Percentiles rank a stretch among this genome's conserved stretches.
Evolutionary conservation across 2,888 invertebrate genomes (phyloP).

Genomic region (Apotomis capreana): DNA sequence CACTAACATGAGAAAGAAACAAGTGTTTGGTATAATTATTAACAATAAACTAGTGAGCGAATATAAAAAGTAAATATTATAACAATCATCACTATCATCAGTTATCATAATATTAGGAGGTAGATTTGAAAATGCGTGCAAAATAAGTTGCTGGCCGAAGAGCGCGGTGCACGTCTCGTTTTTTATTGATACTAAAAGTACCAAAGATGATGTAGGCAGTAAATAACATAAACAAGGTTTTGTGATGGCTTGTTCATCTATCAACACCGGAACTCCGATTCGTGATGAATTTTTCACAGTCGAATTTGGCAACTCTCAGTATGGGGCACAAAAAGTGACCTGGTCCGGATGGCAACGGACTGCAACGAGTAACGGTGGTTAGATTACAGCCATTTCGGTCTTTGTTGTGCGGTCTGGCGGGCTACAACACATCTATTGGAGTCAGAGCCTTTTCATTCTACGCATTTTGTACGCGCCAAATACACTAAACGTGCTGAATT

Average conservation of each 20-base stretch:
- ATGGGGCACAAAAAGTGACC: conserved; percentile 76
- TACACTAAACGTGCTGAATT: too few species aligned
- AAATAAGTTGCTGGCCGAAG: too few species aligned
- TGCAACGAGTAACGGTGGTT: conserved; percentile 77
- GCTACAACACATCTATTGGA: conserved; percentile 7
- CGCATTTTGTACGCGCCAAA: too few species aligned
- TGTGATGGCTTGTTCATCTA: neutral
- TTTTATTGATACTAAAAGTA: neutral
- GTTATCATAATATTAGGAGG: too few species aligned
- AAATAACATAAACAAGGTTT: too few species aligned
- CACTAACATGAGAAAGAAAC: too few species aligned
- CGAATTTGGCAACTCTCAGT: conserved; percentile 35
- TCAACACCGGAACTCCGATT: conserved; percentile 1
- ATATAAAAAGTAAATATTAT: too few species aligned
- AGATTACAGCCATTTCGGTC: conserved; percentile 73
- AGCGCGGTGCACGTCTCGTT: too few species aligned
- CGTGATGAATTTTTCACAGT: conserved; percentile 33
- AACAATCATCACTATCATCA: too few species aligned
- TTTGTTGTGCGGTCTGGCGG: conserved; percentile 58
- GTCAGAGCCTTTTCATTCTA: neutral
- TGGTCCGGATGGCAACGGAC: conserved; percentile 76
- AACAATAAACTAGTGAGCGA: too few species aligned
- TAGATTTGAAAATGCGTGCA: too few species aligned
- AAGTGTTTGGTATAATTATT: too few species aligned
- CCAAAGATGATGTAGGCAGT: neutral